A percentile compares a stretch with the other conserved stretches of the same genome.
Conservation (phyloP, 2,797 vertebrate genomes). For the Liasis olivaceus region DNA sequence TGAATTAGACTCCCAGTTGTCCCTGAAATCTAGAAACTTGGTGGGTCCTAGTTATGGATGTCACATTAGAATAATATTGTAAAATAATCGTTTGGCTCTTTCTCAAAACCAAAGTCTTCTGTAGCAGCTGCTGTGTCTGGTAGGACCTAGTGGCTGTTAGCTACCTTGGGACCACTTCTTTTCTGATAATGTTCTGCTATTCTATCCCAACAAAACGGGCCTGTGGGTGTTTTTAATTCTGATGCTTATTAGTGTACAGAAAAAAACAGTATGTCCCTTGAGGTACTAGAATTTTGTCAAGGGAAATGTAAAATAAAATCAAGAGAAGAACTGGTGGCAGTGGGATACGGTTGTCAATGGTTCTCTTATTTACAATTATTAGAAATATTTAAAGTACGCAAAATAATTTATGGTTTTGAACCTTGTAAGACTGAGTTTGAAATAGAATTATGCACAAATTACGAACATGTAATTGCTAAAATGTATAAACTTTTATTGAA, state of each 20-base stretch:
- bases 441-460: too few species aligned
- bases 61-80: neutral
- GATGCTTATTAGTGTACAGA: neutral
- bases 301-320: too few species aligned
- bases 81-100: rapidly evolving
- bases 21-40: neutral
- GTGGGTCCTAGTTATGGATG: neutral
- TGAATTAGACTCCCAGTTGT: neutral
- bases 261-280: neutral
- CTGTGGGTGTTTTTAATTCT: neutral
- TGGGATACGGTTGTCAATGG: too few species aligned
- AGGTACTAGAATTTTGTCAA: too few species aligned
- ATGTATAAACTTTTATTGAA: too few species aligned
- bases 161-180: neutral
- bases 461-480: too few species aligned
- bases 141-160: neutral
- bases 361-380: too few species aligned
- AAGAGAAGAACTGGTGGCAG: too few species aligned
- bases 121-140: neutral
- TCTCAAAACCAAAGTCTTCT: neutral
- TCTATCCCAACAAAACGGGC: neutral
- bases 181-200: neutral
- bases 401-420: too few species aligned
- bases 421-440: too few species aligned
- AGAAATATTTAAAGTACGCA: too few species aligned